A percentile compares a stretch with the other conserved stretches of the same genome.
These are phyloP conservation scores for Dromococcyx pavoninus DNA, from an alignment of 2,797 vertebrate genomes.

Conservation along the genomic window DNA sequence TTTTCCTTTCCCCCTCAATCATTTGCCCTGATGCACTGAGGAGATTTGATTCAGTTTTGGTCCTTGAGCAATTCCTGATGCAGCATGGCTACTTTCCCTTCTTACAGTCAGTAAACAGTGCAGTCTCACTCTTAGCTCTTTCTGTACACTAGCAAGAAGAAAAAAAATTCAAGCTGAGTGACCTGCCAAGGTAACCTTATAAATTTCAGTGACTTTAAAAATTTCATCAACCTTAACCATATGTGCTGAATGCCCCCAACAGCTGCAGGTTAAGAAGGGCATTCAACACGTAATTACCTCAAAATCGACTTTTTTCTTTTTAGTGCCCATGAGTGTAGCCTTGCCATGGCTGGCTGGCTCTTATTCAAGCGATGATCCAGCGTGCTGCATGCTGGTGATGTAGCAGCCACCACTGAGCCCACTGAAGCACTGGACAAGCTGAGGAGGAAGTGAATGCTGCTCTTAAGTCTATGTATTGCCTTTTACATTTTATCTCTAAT, in stretches of 20 bases:
- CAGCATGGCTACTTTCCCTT: neutral
- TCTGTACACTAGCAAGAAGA: neutral
- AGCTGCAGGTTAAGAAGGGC: slow-evolving; percentile 63
- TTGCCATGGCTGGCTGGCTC: slow-evolving; percentile 48
- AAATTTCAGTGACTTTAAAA: slow-evolving; percentile 58
- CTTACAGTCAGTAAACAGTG: neutral
- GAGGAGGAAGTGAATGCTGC: neutral
- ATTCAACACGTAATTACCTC: slow-evolving; percentile 64
- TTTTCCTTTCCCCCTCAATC: neutral
- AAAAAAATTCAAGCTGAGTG: slow-evolving; percentile 9
- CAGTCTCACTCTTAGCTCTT: neutral
- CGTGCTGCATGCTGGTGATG: neutral
- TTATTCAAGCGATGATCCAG: slow-evolving; percentile 36
- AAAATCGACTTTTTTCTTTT: slow-evolving; percentile 57
- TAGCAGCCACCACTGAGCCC: neutral
- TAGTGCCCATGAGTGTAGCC: slow-evolving; percentile 46
- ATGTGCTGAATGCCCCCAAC: slow-evolving; percentile 56
- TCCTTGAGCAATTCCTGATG: neutral
- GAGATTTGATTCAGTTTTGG: neutral
- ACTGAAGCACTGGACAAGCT: neutral
- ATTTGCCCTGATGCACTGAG: neutral
- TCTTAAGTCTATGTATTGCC: neutral
- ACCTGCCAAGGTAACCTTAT: slow-evolving; percentile 60
- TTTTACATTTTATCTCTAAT: neutral
- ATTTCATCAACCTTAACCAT: slow-evolving; percentile 62